These are phyloP conservation scores for Hirtodrosophila alboralis DNA, from an alignment of 2,888 invertebrate species.

Conservation along the genomic window DNA sequence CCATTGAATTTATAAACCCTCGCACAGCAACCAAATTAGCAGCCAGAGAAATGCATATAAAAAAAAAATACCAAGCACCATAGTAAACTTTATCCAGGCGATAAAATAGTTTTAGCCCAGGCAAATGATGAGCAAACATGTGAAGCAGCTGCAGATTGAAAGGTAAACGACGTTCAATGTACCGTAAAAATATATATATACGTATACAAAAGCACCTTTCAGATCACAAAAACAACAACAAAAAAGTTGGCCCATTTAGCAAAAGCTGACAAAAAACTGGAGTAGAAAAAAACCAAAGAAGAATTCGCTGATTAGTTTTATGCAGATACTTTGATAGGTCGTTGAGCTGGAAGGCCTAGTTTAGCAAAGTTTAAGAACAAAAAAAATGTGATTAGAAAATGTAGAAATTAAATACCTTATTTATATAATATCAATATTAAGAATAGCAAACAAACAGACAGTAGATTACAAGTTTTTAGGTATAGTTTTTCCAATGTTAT, in stretches of 20 bases:
- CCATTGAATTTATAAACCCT: conserved; percentile 63
- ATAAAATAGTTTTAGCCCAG: conserved; percentile 28
- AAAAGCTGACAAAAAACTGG: conserved; percentile 35
- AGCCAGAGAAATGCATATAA: conserved; percentile 31
- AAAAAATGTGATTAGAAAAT: conserved; percentile 19
- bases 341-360: conserved; percentile 65
- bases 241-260: conserved; percentile 43
- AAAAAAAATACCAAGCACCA: conserved; percentile 24
- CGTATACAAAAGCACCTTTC: conserved; percentile 40
- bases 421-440: too few relatives aligned
- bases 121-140: conserved; percentile 52
- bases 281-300: conserved; percentile 16
- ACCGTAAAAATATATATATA: conserved; percentile 44
- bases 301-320: conserved; percentile 50
- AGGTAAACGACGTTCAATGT: conserved; percentile 54
- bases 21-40: conserved; percentile 66
- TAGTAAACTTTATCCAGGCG: conserved; percentile 30
- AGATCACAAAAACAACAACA: conserved; percentile 29
- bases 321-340: conserved; percentile 36
- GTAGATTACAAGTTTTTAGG: too few relatives aligned
- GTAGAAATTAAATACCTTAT: conserved; percentile 2
- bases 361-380: conserved; percentile 8
- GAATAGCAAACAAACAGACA: too few relatives aligned
- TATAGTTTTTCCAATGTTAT: too few relatives aligned
- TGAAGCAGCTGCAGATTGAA: conserved; percentile 47